phyloP scores from a whole-genome alignment of 2,113 vertebrate species.

The Apistogramma diplotaenia region DNA sequence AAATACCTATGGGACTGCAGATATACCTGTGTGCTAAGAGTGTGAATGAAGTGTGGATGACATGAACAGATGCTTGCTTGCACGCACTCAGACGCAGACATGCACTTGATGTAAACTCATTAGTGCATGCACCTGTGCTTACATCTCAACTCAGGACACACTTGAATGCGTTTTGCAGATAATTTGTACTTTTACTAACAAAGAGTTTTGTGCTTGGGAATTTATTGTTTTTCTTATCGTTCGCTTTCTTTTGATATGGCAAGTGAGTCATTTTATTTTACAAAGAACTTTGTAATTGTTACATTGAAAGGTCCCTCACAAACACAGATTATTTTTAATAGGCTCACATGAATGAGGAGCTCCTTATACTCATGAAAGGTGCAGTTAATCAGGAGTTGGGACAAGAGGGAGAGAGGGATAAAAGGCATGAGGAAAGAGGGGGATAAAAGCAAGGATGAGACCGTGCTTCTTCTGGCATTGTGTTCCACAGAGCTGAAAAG shows the following conservation, averaged over 20 bases:
- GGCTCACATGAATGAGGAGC: conserved; percentile 22
- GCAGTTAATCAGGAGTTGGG: conserved; percentile 51
- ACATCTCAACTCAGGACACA: not conserved
- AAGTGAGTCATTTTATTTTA: not conserved
- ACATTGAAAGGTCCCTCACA: conserved; percentile 5
- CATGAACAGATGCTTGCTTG: conserved; percentile 5
- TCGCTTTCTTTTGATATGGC: not conserved
- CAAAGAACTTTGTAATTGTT: conserved; percentile 9
- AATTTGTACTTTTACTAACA: not conserved
- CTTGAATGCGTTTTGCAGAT: not conserved
- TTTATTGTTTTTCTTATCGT: not conserved
- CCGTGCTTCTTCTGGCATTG: conserved; percentile 37
- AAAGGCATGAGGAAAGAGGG: conserved; percentile 5
- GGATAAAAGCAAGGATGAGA: conserved; percentile 11
- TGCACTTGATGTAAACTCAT: not conserved
- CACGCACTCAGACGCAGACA: not conserved
- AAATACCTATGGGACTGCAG: conserved; percentile 27
- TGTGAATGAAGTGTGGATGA: conserved; percentile 12
- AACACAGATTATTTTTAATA: conserved; percentile 37
- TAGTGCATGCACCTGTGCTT: conserved; percentile 16
- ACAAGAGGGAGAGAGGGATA: conserved; percentile 4
- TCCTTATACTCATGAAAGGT: conserved; percentile 34
- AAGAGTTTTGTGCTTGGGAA: not conserved
- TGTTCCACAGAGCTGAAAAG: conserved; percentile 44
- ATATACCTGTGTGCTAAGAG: not conserved